Base-by-base conservation (phyloP, 2,113 vertebrate genomes). In the Sitta europaea region DNA sequence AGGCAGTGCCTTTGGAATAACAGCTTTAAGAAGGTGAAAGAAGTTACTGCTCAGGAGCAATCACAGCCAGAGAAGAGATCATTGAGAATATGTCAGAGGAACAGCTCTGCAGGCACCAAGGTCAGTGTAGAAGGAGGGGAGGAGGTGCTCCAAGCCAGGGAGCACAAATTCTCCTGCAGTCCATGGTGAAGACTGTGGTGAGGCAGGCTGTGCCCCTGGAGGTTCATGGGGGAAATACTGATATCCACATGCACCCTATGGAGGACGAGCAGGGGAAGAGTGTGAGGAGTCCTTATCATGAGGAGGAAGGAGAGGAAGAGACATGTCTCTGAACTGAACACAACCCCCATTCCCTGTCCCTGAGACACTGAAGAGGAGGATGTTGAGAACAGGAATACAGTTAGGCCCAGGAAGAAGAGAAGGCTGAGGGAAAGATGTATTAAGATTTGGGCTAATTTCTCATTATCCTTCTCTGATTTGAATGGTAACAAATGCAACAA, bases 111-210 rank as follows among this genome's bases (percentile, higher is more conserved):
- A 47, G 29, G 54, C 47, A 54, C 21, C 62, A 42, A 27, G 5
- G 28, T 19, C 11, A 35, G 10, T 15, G 40, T 18, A 22, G 38
- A 29, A 28, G 55, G 21, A 61, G 29, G 11, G 31, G 4, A 74
- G 10, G 17, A 53, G 8, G n/a, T 54, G 11, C 3, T 15, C 13
- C 29, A 47, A 17, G 14, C 18, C 1, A 0, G 7, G 7, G 13
- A 59, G 16, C 13, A 31, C 5, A 23, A 3, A 27, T 35, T 61
- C 47, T 17, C 21, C 29, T 35, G 20, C 47, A 54, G 28, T 12
- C 47, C n/a, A 9, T 35, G 53, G 20, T 47, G 47, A 29, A 59
- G 9, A 27, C 6, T 29, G 35, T 12, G 20, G 16, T 45, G 38
- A 74, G 16, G 28, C 7, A 51, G 14, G 22, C 5, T 63, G 35